These are phyloP conservation scores for Pantherophis vulpinus DNA, from an alignment of 2,797 vertebrate genomes.

Conservation along the genomic window DNA sequence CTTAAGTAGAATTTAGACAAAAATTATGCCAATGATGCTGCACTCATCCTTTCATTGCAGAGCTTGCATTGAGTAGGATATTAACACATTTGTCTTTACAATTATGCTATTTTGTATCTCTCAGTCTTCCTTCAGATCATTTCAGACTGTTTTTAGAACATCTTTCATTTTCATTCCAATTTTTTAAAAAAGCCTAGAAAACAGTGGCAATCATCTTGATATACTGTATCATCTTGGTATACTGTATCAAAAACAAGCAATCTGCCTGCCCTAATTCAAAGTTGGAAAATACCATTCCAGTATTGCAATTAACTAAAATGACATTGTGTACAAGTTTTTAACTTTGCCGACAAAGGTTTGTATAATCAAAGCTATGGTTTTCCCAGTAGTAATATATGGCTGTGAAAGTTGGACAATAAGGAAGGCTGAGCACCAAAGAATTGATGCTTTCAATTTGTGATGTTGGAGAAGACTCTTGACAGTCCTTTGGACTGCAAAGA, in stretches of 20 bases:
- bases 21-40: not conserved
- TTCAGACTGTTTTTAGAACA: not conserved
- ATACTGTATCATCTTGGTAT: not conserved
- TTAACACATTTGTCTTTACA: not conserved
- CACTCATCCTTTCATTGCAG: not conserved
- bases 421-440: not conserved
- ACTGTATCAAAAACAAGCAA: not conserved
- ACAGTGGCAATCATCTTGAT: not conserved
- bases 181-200: not conserved
- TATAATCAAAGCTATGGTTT: not conserved
- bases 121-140: not conserved
- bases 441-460: not conserved
- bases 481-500: not conserved
- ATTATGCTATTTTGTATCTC: not conserved
- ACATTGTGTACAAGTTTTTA: not conserved
- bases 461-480: not conserved
- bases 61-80: not conserved
- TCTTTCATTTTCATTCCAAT: not conserved
- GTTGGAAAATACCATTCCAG: not conserved
- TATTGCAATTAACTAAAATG: not conserved
- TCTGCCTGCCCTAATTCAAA: not conserved
- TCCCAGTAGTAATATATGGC: not conserved
- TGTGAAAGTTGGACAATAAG: not conserved
- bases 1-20: not conserved
- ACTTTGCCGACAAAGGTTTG: not conserved